Percentiles rank a stretch among this genome's conserved stretches.
Conservation (phyloP, 1,140 invertebrate genomes). For the Polypedilum pembai region DNA sequence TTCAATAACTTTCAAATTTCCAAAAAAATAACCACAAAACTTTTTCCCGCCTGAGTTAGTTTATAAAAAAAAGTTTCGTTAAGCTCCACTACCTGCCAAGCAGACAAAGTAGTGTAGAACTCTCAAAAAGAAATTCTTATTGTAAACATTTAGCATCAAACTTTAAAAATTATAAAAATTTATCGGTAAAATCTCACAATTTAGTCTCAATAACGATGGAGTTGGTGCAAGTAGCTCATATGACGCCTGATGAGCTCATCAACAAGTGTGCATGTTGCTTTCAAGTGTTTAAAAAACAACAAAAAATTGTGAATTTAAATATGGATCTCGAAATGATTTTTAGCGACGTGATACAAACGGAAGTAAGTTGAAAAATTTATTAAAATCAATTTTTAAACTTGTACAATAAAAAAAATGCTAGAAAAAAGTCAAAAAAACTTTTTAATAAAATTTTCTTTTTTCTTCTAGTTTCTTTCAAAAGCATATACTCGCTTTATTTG, state of each 20-base stretch:
- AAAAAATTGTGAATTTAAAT: not conserved
- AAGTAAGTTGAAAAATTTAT: not conserved
- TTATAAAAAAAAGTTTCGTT: not conserved
- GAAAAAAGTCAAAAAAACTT: not conserved
- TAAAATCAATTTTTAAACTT: not conserved
- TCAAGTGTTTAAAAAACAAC: not conserved
- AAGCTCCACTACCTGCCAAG: not conserved
- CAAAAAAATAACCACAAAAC: too few species aligned
- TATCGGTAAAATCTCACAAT: not conserved
- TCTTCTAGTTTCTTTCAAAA: not conserved
- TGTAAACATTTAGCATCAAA: slow-evolving; percentile 6
- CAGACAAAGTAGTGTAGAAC: not conserved
- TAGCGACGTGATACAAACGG: not conserved
- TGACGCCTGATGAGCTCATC: not conserved
- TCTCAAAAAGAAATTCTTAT: not conserved
- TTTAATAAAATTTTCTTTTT: not conserved
- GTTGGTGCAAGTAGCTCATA: not conserved
- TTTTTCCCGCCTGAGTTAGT: too few species aligned
- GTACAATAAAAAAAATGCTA: not conserved
- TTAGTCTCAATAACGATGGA: not conserved
- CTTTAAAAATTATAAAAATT: not conserved
- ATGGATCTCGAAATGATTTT: not conserved
- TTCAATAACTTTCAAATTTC: too few species aligned
- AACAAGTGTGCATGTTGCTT: slow-evolving; percentile 4
- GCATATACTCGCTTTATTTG: not conserved